Conservation (phyloP, 2,797 vertebrate species). For the Pristis pectinata region DNA sequence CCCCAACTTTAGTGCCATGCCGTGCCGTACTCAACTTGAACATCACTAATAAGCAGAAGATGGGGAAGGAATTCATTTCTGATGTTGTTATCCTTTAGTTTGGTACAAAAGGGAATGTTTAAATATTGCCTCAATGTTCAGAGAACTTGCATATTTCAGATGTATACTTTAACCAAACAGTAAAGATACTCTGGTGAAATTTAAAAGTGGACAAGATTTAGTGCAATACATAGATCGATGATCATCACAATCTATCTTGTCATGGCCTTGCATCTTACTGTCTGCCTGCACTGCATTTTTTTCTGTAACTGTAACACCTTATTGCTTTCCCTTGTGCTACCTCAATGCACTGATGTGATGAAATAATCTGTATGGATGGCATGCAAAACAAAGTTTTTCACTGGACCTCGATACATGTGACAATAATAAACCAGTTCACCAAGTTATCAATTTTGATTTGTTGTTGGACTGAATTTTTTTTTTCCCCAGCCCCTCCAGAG, state of each 20-base stretch:
- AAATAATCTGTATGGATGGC: too few species aligned
- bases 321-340: too few species aligned
- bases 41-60: not conserved
- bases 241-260: not conserved
- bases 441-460: not conserved
- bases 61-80: not conserved
- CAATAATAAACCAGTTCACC: too few species aligned
- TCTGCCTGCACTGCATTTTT: too few species aligned
- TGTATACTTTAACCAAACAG: not conserved
- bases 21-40: not conserved
- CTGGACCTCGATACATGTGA: too few species aligned
- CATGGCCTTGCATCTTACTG: too few species aligned
- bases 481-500: constrained; percentile 49
- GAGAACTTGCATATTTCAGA: not conserved
- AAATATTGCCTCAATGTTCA: not conserved
- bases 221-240: not conserved
- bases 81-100: not conserved
- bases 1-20: not conserved
- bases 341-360: too few species aligned
- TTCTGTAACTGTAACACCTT: too few species aligned
- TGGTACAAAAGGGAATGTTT: not conserved
- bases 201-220: not conserved
- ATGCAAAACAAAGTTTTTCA: too few species aligned
- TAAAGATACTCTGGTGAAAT: not conserved
- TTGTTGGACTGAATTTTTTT: constrained; percentile 4